phyloP scores from a whole-genome alignment of 1,140 invertebrate species.

The Galendromus occidentalis region DNA sequence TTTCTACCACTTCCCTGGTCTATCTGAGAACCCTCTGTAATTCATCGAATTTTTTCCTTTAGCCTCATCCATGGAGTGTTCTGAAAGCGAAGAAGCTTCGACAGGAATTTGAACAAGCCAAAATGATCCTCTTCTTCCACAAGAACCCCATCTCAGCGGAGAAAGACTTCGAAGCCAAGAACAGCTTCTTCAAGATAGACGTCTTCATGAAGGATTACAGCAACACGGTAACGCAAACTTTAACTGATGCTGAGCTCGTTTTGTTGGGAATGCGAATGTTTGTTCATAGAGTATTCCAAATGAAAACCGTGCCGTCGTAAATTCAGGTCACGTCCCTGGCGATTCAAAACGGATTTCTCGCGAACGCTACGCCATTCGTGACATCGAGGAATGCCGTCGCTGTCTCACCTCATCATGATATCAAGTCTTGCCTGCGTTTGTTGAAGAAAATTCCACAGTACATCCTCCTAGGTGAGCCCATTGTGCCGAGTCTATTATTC shows the following conservation, averaged over 20 bases:
- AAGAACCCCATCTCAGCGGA: conserved; percentile 4
- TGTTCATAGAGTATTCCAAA: no score
- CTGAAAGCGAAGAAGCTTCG: conserved; percentile 17
- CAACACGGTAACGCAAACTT: background rate
- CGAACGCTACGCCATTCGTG: conserved; percentile 13
- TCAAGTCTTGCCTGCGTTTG: conserved; percentile 8
- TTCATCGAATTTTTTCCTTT: no score
- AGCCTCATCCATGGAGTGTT: conserved; percentile 18
- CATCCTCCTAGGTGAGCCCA: conserved; percentile 12
- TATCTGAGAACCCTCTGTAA: background rate
- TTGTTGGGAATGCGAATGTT: no score
- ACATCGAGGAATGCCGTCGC: conserved; percentile 12
- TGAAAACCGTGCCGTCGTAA: no score
- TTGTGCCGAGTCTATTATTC: background rate
- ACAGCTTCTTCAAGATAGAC: conserved; percentile 18
- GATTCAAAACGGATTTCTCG: conserved; percentile 12
- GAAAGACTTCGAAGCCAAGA: conserved; percentile 12
- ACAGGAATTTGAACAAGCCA: conserved; percentile 13
- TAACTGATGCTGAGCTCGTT: no score
- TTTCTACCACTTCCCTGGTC: background rate
- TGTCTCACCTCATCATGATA: background rate
- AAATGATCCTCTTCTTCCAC: conserved; percentile 19
- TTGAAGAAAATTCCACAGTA: conserved; percentile 13
- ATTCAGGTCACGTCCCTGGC: conserved; percentile 13
- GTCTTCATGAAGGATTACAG: conserved; percentile 15